phyloP scores from a whole-genome alignment of 1,140 invertebrate species.

The Zophobas morio region DNA sequence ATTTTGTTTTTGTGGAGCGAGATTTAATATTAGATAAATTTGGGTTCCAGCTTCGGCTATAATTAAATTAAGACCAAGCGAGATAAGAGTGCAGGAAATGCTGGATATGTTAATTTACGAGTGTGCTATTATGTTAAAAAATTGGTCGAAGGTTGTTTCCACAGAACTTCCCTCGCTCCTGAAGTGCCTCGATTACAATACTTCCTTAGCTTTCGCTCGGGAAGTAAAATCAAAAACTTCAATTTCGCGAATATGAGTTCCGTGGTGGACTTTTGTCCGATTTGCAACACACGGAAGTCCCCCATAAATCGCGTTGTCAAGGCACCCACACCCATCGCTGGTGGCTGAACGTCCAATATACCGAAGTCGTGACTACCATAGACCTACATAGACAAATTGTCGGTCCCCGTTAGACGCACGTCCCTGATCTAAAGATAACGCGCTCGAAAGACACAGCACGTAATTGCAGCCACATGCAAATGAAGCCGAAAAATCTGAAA shows the following conservation, averaged over 20 bases:
- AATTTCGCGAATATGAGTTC: too few species aligned
- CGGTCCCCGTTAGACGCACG: conserved; percentile 54
- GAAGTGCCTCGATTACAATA: too few species aligned
- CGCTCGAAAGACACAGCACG: not conserved
- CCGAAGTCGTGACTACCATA: conserved; percentile 53
- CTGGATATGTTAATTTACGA: too few species aligned
- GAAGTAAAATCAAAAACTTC: too few species aligned
- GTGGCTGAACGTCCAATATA: conserved; percentile 49
- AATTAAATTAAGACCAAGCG: too few species aligned
- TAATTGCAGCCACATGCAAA: conserved; percentile 11
- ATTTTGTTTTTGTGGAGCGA: not conserved
- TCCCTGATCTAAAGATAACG: conserved; percentile 9
- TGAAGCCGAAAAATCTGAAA: not conserved
- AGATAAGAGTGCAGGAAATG: too few species aligned
- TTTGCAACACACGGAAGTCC: conserved; percentile 55
- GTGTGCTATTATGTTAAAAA: too few species aligned
- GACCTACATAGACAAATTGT: conserved; percentile 60
- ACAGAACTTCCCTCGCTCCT: too few species aligned
- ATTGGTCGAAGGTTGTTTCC: too few species aligned
- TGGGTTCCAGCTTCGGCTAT: too few species aligned
- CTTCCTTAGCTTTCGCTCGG: too few species aligned
- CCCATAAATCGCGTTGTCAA: conserved; percentile 53
- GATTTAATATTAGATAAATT: too few species aligned
- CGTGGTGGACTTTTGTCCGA: not conserved
- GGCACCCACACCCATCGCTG: conserved; percentile 53